Evolutionary conservation across 2,113 vertebrate species (phyloP).

Genomic region (Ptyas mucosa): DNA sequence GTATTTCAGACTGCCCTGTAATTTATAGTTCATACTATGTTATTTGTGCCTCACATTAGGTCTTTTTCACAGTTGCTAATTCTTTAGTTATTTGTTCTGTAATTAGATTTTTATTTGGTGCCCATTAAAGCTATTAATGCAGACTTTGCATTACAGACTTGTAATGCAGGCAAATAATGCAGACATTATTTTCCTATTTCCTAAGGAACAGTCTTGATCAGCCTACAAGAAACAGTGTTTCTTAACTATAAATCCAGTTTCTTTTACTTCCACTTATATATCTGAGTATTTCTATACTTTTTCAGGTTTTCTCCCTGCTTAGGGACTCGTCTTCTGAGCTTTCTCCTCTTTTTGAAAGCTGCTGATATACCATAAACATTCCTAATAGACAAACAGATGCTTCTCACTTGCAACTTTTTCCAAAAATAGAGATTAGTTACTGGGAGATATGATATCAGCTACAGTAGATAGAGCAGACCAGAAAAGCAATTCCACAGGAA

Average conservation of each 20-base stretch:
- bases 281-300: not conserved
- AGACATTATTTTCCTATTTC: slow-evolving; percentile 28
- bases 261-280: not conserved
- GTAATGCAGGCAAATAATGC: no score
- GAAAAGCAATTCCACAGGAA: not conserved
- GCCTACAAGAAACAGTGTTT: not conserved
- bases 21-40: not conserved
- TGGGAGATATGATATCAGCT: not conserved
- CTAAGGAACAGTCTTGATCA: not conserved
- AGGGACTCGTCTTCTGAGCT: not conserved
- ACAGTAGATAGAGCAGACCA: not conserved
- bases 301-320: not conserved
- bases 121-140: slow-evolving; percentile 42
- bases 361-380: not conserved
- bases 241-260: not conserved
- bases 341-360: not conserved
- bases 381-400: not conserved
- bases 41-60: slow-evolving; percentile 41
- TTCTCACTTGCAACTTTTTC: not conserved
- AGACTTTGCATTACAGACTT: not conserved
- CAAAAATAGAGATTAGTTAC: not conserved
- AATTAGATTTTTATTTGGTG: slow-evolving; percentile 55
- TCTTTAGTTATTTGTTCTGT: slow-evolving; percentile 50
- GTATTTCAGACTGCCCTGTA: slow-evolving; percentile 23
- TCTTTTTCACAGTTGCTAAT: slow-evolving; percentile 59